phyloP scores from a whole-genome alignment of 2,888 invertebrate genomes.

The Drosophila lutescens region DNA sequence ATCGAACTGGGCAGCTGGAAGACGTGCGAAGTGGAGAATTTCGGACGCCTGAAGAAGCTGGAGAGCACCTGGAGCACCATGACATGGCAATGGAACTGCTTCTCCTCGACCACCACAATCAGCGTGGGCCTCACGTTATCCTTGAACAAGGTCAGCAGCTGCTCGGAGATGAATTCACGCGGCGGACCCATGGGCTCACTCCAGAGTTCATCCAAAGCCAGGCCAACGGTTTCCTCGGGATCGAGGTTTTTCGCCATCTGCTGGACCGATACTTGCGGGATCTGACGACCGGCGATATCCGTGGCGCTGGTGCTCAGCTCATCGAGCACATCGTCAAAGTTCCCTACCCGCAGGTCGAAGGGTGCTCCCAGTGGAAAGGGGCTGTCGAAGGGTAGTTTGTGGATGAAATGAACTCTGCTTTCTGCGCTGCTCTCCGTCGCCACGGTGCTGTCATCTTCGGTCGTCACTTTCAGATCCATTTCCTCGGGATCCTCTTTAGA shows the following conservation, averaged over 20 bases:
- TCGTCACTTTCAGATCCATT: not conserved
- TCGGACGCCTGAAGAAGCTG: not conserved
- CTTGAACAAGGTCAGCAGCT: conserved; percentile 5
- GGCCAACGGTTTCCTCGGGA: not conserved
- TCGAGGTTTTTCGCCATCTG: not conserved
- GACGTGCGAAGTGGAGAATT: not conserved
- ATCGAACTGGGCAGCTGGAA: conserved; percentile 27
- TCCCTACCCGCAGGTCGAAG: conserved; percentile 2
- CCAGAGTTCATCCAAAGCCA: not conserved
- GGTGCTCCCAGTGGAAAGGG: not conserved
- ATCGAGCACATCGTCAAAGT: not conserved
- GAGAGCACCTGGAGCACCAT: conserved; percentile 27
- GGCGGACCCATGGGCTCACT: not conserved
- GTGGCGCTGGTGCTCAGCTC: not conserved
- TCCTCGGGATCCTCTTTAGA: not conserved
- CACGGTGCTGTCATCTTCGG: not conserved
- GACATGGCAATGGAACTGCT: conserved; percentile 34
- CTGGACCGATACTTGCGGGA: not conserved
- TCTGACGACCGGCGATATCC: not conserved
- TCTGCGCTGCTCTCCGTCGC: not conserved
- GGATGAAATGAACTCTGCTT: not conserved
- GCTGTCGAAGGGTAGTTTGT: not conserved
- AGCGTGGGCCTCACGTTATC: conserved; percentile 28
- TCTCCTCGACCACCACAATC: conserved; percentile 20
- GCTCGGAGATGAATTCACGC: not conserved